Evolutionary conservation across 2,888 invertebrate genomes (phyloP).

Genomic region (Malthinus seriepunctatus): DNA sequence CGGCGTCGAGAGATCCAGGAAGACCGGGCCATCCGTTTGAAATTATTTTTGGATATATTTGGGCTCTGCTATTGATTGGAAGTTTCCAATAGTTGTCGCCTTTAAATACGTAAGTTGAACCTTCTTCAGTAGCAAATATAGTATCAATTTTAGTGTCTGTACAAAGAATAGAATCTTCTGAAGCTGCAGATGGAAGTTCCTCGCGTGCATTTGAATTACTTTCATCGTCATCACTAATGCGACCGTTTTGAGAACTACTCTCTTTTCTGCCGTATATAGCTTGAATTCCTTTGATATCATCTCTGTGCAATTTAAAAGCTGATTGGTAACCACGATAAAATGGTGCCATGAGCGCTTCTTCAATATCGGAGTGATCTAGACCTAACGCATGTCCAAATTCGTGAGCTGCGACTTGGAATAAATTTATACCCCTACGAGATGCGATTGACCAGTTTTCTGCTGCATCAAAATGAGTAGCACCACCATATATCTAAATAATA

Average conservation of each 20-base stretch:
- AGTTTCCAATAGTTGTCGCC: conserved; percentile 17
- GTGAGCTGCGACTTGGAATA: conserved; percentile 31
- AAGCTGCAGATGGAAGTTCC: too few species aligned
- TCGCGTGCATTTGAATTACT: conserved; percentile 12
- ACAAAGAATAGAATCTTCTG: too few species aligned
- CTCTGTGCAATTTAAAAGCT: conserved; percentile 3
- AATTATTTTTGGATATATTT: conserved; percentile 12
- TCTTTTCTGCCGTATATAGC: too few species aligned
- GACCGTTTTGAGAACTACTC: conserved; percentile 25
- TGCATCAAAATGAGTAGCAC: conserved; percentile 11
- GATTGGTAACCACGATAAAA: conserved; percentile 1
- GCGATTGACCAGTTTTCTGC: conserved; percentile 23
- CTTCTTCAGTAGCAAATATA: too few species aligned
- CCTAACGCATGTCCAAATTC: conserved; percentile 39
- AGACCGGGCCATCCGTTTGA: conserved; percentile 10
- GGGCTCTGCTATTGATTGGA: neutral
- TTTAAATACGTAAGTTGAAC: too few species aligned
- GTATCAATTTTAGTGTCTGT: too few species aligned
- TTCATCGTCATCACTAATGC: conserved; percentile 39
- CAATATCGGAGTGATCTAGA: conserved; percentile 24
- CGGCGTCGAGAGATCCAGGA: conserved; percentile 20
- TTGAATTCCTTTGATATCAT: conserved; percentile 13
- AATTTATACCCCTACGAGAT: conserved; percentile 13
- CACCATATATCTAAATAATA: conserved; percentile 2
- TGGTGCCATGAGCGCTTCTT: conserved; percentile 29